phyloP scores from a whole-genome alignment of 1,140 invertebrate species.

The Mya arenaria region DNA sequence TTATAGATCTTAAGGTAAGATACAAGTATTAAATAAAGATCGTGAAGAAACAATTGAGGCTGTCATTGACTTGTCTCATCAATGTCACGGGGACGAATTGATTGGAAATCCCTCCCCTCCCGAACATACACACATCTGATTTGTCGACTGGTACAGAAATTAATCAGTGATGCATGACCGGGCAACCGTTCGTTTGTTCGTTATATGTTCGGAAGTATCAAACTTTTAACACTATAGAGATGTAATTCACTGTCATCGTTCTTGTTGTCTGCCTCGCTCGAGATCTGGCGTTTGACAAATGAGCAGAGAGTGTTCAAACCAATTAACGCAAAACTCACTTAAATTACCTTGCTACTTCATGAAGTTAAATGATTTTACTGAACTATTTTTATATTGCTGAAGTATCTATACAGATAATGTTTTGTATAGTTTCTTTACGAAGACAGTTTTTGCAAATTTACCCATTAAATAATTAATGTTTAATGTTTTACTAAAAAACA shows the following conservation, averaged over 20 bases:
- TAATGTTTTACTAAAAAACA: too few species aligned
- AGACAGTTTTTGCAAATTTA: too few species aligned
- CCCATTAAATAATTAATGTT: too few species aligned
- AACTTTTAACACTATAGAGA: conserved; percentile 53
- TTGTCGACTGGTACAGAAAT: conserved; percentile 50
- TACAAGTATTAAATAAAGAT: too few species aligned
- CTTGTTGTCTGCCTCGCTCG: conserved; percentile 30
- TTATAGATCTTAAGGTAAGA: conserved; percentile 31
- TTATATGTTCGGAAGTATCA: conserved; percentile 37
- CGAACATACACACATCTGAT: conserved; percentile 46
- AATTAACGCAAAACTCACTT: not conserved
- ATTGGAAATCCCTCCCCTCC: conserved; percentile 59
- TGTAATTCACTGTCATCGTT: conserved; percentile 50
- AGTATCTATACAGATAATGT: too few species aligned
- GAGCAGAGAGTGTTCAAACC: not conserved
- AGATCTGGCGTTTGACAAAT: conserved; percentile 47
- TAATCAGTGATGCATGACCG: conserved; percentile 62
- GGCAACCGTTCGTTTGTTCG: too few species aligned
- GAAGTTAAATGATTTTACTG: too few species aligned
- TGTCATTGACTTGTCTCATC: conserved; percentile 47
- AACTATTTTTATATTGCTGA: too few species aligned
- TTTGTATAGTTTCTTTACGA: too few species aligned
- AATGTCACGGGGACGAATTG: conserved; percentile 55
- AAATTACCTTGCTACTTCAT: not conserved
- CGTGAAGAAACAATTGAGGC: conserved; percentile 55